Conservation (phyloP, 2,888 invertebrate species). For the Ditula angustiorana region DNA sequence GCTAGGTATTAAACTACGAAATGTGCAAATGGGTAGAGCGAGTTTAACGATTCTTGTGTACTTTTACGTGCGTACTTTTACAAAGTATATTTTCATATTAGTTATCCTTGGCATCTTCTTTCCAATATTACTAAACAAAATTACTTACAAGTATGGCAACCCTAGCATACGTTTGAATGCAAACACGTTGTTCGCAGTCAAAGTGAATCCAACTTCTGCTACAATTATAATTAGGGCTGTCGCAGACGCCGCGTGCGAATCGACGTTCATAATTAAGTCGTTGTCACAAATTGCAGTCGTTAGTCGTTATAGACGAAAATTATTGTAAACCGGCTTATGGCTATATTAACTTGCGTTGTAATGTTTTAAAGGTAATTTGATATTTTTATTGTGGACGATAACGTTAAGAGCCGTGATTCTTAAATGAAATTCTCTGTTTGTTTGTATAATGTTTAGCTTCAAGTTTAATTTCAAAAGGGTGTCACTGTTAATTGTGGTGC, state of each 20-base stretch:
- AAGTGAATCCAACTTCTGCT: slow-evolving; percentile 30
- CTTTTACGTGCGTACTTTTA: too few species aligned
- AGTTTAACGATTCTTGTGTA: too few species aligned
- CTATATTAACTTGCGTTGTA: slow-evolving; percentile 1
- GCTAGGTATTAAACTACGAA: too few species aligned
- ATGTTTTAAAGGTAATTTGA: neutral
- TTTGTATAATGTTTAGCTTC: too few species aligned
- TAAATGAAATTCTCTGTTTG: too few species aligned
- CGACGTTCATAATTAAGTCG: slow-evolving; percentile 14
- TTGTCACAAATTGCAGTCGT: slow-evolving; percentile 8
- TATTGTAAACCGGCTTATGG: neutral
- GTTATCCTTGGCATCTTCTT: too few species aligned
- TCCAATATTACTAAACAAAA: too few species aligned
- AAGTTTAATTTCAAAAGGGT: too few species aligned
- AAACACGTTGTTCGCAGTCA: slow-evolving; percentile 33
- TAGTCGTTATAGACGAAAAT: slow-evolving; percentile 7
- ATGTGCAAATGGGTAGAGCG: too few species aligned
- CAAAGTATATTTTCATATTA: too few species aligned
- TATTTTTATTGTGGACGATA: slow-evolving; percentile 7
- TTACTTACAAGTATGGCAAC: slow-evolving; percentile 2
- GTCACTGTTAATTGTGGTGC: too few species aligned
- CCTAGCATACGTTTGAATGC: slow-evolving; percentile 28
- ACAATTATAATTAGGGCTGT: slow-evolving; percentile 35
- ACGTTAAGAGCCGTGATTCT: neutral
- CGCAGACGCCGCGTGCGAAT: slow-evolving; percentile 12